These are phyloP conservation scores for Tenthredo mesomela DNA, from an alignment of 2,888 invertebrate species.

Conservation along the genomic window DNA sequence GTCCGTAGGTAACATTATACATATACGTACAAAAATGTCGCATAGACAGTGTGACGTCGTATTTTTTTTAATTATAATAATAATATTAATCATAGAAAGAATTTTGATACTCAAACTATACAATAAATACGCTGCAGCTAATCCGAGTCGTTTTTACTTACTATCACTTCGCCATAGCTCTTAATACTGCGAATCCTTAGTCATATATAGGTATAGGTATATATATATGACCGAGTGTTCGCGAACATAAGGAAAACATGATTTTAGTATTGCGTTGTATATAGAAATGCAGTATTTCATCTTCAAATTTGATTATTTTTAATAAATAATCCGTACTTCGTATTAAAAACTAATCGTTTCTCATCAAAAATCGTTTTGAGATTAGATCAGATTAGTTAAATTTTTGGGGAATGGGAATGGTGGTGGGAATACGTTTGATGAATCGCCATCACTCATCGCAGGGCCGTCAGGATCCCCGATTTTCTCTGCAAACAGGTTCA, in stretches of 20 bases:
- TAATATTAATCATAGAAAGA: not conserved
- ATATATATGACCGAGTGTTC: not conserved
- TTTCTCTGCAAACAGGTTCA: not conserved
- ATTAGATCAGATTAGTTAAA: not conserved
- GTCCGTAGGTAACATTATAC: constrained; percentile 9
- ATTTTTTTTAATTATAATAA: not conserved
- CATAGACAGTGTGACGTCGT: not conserved
- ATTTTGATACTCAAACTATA: not conserved
- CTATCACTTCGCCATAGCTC: not conserved
- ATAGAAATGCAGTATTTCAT: too few relatives aligned
- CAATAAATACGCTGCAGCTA: not conserved
- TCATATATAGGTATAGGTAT: too few relatives aligned
- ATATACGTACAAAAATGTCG: not conserved
- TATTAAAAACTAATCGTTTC: too few relatives aligned
- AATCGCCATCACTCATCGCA: too few relatives aligned
- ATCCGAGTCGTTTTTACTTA: not conserved
- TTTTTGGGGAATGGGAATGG: not conserved
- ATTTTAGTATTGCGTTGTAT: not conserved
- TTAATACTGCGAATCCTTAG: not conserved
- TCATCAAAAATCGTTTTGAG: too few relatives aligned
- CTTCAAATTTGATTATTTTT: too few relatives aligned
- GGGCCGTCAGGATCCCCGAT: not conserved
- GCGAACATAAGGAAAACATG: not conserved
- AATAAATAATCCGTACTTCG: too few relatives aligned
- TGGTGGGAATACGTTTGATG: not conserved